Base-by-base conservation (phyloP, 2,797 vertebrate species). In the Onychomys leucogaster region DNA sequence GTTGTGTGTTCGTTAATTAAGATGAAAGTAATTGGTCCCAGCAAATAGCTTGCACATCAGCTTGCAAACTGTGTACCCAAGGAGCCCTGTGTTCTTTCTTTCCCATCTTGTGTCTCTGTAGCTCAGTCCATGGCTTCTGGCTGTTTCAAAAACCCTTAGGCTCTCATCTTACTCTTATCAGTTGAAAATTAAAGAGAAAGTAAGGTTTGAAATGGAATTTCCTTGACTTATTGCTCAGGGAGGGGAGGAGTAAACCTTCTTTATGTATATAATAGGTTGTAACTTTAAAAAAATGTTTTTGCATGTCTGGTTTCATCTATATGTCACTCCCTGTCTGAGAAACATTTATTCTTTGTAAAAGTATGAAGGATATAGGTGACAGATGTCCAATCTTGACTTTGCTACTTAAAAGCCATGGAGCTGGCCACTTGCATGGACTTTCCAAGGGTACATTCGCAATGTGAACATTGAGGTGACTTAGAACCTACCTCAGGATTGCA, bases 31-130 rank as follows among this genome's bases (percentile, higher is more conserved):
- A 98, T 97, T 83, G 88, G 92, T 86, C 97, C 95, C 88, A 95
- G 98, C 96, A 97, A 98, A 97, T 95, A 97, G 65, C 92, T 90
- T 96, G 88, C 89, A 97, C 90, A 96, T 98, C 97, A 97, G 96
- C 97, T 97, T 97, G 76, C 97, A 98, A 98, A 97, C 82, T 29
- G 86, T 96, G 13, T 88, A 94, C 83, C 63, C 82, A 94, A 91
- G 0, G 52, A 96, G 90, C 94, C 97, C 88, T 10, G 25, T 96
- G 93, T 85, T 98, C 0, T 95, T 93, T 95, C 93, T 59, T 94
- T 98, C 95, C 86, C 94, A 89, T 97, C 96, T 96, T 96, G 49
- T 85, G 71, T 95, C 96, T 93, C 97, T 96, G 52, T 95, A 71
- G 94, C 96, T 96, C 61, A 17, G 88, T 97, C 92, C 81, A 96